Evolutionary conservation across 2,888 invertebrate genomes (phyloP), one percentile per base, ranked within the genome.

Genomic region (Oligia latruncula): DNA sequence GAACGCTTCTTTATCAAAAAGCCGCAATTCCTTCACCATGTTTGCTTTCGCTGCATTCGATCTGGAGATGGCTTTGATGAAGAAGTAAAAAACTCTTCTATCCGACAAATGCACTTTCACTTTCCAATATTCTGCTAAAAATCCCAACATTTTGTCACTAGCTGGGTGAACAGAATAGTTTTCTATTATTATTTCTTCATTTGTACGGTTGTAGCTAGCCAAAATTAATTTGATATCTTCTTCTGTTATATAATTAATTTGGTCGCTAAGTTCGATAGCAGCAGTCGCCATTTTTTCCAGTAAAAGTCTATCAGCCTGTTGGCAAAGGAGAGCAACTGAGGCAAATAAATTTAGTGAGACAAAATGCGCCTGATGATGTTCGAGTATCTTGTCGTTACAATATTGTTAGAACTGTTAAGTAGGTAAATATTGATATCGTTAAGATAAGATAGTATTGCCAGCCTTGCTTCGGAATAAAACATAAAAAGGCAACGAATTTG

Each of bases 71-170:
- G 94, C 92, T 91, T 97, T 97, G 43, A 96, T 91, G 65, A 97
- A 97, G 83, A 95, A 96, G 77, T 85, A 82, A 3, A 94, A 84
- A 0, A 87, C 80, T 87, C 91, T 90, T 74, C 89, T 83, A 72
- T 89, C 84, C 15, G 85, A 87, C 60, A 91, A 77, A 75, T 87
- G 79, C 23, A 96, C 93, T 90, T 93, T 90, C 1, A 96, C 87
- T 91, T 93, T 96, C 93, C 94, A 95, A 88, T 96, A 96, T 86
- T 97, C 97, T n/a, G 94, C 91, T 52, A 96, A 84, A 84, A 95
- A 96, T 35, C 97, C 97, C 78, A 97, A 88, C 95, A 96, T 96
- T 89, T 95, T 95, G 20, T 95, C 93, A 89, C 95, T 96, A 3
- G 96, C 96, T 74, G 91, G 92, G 43, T 89, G 70, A 17, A 95